These are phyloP conservation scores for Nephotettix cincticeps DNA, from an alignment of 1,140 invertebrate species.

Conservation along the genomic window DNA sequence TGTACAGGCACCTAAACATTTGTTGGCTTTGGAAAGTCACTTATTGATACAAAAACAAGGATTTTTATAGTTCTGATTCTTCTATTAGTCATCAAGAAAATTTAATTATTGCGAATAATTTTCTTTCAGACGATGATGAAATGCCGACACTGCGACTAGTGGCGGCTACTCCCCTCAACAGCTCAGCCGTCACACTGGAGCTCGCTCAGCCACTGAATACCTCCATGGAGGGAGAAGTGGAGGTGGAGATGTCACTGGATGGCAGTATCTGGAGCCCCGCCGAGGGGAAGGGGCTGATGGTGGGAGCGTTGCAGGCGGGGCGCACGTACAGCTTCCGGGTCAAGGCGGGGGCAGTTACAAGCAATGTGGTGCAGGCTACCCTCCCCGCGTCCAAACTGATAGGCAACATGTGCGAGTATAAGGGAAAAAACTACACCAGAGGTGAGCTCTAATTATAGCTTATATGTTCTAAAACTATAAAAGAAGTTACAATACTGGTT, in stretches of 20 bases:
- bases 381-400: constrained; percentile 36
- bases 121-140: not conserved
- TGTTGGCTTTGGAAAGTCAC: too few relatives aligned
- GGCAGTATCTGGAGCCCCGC: constrained; percentile 47
- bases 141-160: constrained; percentile 37
- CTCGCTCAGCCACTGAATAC: constrained; percentile 41
- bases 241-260: constrained; percentile 48
- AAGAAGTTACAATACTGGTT: too few relatives aligned
- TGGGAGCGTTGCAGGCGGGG: constrained; percentile 39
- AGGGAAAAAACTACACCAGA: constrained; percentile 57
- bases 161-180: constrained; percentile 46
- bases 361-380: constrained; percentile 43
- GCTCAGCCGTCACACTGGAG: constrained; percentile 45
- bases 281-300: constrained; percentile 34
- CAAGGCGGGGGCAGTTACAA: constrained; percentile 40
- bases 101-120: not conserved
- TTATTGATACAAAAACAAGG: too few relatives aligned
- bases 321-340: constrained; percentile 44
- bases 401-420: constrained; percentile 52
- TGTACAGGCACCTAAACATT: too few relatives aligned
- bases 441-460: too few relatives aligned
- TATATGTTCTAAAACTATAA: too few relatives aligned
- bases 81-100: too few relatives aligned
- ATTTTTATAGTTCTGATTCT: too few relatives aligned
- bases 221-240: constrained; percentile 23